phyloP scores from a whole-genome alignment of 2,113 vertebrate species.

The Chaenogobius annularis region DNA sequence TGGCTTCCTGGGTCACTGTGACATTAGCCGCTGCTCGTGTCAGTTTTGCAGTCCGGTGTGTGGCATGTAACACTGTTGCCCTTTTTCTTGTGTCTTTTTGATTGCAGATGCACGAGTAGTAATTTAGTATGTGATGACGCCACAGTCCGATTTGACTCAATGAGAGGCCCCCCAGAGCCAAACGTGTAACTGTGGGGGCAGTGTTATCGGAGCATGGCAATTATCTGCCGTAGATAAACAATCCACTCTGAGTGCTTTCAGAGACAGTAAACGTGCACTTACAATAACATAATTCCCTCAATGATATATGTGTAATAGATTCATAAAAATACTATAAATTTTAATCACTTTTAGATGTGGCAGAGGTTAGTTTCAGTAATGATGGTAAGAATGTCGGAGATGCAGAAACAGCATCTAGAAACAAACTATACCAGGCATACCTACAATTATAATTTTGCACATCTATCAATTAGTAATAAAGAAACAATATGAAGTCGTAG shows the following conservation, averaged over 20 bases:
- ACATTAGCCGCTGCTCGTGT: neutral
- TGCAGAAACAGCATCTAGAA: too few species aligned
- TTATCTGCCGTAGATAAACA: conserved; percentile 4
- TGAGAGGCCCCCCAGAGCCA: neutral
- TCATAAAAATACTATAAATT: neutral
- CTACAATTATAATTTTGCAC: too few species aligned
- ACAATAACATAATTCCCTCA: neutral
- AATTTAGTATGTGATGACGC: conserved; percentile 15
- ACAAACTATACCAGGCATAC: too few species aligned
- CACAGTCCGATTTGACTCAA: conserved; percentile 3
- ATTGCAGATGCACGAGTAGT: conserved; percentile 11
- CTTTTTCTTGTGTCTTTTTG: neutral
- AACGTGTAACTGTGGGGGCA: conserved; percentile 10
- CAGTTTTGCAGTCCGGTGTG: neutral
- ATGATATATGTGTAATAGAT: neutral
- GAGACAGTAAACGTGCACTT: neutral
- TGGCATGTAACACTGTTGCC: neutral
- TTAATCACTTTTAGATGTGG: too few species aligned
- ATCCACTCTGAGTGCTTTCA: neutral
- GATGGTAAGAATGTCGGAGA: too few species aligned
- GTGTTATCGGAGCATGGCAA: conserved; percentile 13
- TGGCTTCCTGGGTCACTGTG: neutral
- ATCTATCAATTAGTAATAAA: neutral
- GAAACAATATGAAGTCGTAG: neutral
- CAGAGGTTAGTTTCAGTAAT: too few species aligned